Base-by-base conservation (phyloP, 2,113 vertebrate genomes). In the Eptesicus fuscus region DNA sequence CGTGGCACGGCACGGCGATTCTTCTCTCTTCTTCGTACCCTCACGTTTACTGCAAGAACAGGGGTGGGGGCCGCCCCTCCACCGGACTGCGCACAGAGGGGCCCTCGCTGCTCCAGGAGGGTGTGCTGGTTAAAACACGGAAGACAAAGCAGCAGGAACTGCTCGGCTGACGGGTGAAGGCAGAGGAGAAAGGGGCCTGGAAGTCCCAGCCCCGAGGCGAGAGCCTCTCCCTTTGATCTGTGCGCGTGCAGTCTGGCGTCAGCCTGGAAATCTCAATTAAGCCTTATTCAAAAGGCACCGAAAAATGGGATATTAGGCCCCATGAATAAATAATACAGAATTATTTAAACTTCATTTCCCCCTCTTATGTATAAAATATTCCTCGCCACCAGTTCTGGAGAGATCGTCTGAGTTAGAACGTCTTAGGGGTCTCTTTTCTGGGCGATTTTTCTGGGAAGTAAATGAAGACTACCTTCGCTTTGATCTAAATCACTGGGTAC, bases 301-400 rank as follows among this genome's bases (percentile, higher is more conserved):
- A 67, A 51, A 93, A 90, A 76, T 37, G 20, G 30, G 32, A 56
- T 32, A 71, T 51, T 9, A 25, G 78, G 10, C 11, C 35, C 8
- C 32, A 86, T 47, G 65, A 92, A 90, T 86, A 88, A 90, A 83
- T 87, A 90, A 95, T 30, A 28, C 14, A 71, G 35, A 92, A 56
- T 65, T 83, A 76, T 79, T 93, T 71, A 49, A 76, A 71, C 22
- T 71, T 51, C 23, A 40, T 47, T 94, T 73, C 17, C 56, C 44
- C 70, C 70, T 30, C 32, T 13, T 63, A 44, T n/a, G 28, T 76
- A 44, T 44, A 47, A 76, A 53, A 69, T 20, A 85, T 59, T 76
- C 69, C 59, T 18, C 65, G 13, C 49, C 17, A 12, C 5, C 59
- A 42, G 42, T 73, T 91, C 51, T 70, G 63, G 20, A 80, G 2